These are phyloP conservation scores for Aradus depressus DNA, from an alignment of 2,888 invertebrate species.

Conservation along the genomic window DNA sequence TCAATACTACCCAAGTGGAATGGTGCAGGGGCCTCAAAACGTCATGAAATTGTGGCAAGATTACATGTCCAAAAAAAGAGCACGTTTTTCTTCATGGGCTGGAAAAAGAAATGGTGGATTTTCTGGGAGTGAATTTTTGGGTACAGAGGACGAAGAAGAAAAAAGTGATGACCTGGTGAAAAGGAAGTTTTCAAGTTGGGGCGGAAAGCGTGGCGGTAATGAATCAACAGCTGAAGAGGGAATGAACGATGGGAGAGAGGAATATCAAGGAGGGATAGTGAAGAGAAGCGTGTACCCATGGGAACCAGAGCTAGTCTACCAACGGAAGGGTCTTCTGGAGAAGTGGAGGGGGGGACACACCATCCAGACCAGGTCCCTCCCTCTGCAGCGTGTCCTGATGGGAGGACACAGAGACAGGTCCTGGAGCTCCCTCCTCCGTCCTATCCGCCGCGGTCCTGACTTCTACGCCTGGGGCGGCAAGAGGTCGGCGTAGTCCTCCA, in stretches of 20 bases:
- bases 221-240: neutral
- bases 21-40: constrained; percentile 1
- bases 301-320: constrained; percentile 15
- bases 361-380: constrained; percentile 18
- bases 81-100: constrained; percentile 25
- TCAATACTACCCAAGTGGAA: constrained; percentile 10
- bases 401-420: constrained; percentile 15
- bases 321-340: constrained; percentile 30
- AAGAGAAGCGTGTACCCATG: constrained; percentile 20
- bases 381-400: constrained; percentile 16
- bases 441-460: constrained; percentile 27
- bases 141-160: neutral
- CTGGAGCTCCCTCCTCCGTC: constrained; percentile 21
- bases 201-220: constrained; percentile 8
- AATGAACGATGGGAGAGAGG: neutral
- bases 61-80: constrained; percentile 15
- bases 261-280: constrained; percentile 11
- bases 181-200: constrained; percentile 10
- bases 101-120: too few species aligned
- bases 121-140: neutral
- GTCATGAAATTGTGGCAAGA: constrained; percentile 17
- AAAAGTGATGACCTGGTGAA: constrained; percentile 2
- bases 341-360: constrained; percentile 30
- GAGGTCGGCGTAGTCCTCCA: constrained; percentile 29
- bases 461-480: constrained; percentile 36